Evolutionary conservation across 2,113 vertebrate species (phyloP), one percentile per base, ranked within the genome.

Genomic region (Hypomesus transpacificus): DNA sequence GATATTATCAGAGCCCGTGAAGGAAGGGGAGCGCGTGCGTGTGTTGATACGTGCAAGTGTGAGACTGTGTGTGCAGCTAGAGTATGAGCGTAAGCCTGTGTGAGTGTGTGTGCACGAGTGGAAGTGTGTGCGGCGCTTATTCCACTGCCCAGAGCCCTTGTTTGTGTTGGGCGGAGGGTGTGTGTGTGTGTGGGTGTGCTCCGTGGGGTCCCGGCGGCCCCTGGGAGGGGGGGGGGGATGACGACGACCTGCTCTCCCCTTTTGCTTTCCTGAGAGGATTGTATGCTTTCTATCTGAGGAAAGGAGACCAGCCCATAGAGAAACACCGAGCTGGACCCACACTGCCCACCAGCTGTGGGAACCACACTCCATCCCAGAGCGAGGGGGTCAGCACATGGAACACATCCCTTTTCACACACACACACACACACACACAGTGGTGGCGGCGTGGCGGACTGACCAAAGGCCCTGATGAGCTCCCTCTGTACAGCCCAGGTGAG

Each of bases 401-500:
- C 53, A 46, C 52, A 57, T 50, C n/a, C 52, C 58, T 50, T 21
- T 8, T 6, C 26, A 59, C 18, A 60, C 39, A 50, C 24, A 53
- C 11, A 60, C 22, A 59, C 0, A 54, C 22, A 3, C 62, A 68
- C 61, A 57, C 54, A 72, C 26, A 50, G 59, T 54, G 57, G 18
- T 17, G 6, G 56, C 26, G 21, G 54, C 26, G 26, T 3, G 1
- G 13, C 1, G 26, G 63, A 85, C 96, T 94, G 78, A 99, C 97
- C 97, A 2, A 98, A 93, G 80, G 97, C 94, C n/a, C 85, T 90
- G 81, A 99, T 92, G 78, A 98, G 95, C 81, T 98, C 97, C 1
- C 94, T 92, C 87, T 94, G 95, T 11, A 96, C 90, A 0, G 95
- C 94, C 92, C 95, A 95, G 17, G 96, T 96, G 82, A 98, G 93